Base-by-base conservation (phyloP, 2,888 invertebrate genomes). In the Gastrophysa polygoni region DNA sequence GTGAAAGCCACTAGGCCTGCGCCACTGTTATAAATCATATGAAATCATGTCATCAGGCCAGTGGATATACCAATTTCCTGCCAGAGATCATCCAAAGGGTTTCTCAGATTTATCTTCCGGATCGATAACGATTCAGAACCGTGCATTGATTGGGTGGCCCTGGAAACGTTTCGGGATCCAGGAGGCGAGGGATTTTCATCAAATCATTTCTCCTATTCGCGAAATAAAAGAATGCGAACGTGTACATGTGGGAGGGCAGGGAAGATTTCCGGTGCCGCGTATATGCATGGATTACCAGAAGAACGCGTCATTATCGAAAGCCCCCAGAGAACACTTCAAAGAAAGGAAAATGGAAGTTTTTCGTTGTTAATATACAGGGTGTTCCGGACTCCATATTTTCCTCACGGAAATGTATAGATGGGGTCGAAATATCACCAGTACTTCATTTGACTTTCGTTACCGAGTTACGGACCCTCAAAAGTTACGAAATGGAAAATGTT, bases 251-350 rank as follows among this genome's bases (percentile, higher is more conserved):
- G 66, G 70, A 71, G 70, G 65, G 68, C 68, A 57, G 61, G 70
- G 68, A 71, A 67, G 69, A 70, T 68, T 69, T 57, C 68, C 65
- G 65, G 72, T 71, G 72, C 75, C 74, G 74, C 75, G 7, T 24
- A 71, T 77, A 78, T 80, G 80, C 79, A 79, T 79, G 80, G 78
- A 79, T 80, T 79, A 79, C 78, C 69, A 74, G 71, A 71, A 73
- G 75, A 79, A 78, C 79, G n/a, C n/a, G 78, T 79, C 79, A 79
- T 80, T 80, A 80, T 76, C 67, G 63, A 71, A 68, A 70, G 71
- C 75, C 70, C 76, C 78, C 77, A 73, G 49, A 76, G 77, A 77
- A 78, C 77, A 77, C 78, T 78, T 78, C 79, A 79, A 79, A 79
- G 57, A 73, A 72, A 73, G 73, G 70, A 73, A 74, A 73, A 67